Evolutionary conservation across 1,140 invertebrate genomes (phyloP).

Genomic region (Tetranychus urticae): DNA sequence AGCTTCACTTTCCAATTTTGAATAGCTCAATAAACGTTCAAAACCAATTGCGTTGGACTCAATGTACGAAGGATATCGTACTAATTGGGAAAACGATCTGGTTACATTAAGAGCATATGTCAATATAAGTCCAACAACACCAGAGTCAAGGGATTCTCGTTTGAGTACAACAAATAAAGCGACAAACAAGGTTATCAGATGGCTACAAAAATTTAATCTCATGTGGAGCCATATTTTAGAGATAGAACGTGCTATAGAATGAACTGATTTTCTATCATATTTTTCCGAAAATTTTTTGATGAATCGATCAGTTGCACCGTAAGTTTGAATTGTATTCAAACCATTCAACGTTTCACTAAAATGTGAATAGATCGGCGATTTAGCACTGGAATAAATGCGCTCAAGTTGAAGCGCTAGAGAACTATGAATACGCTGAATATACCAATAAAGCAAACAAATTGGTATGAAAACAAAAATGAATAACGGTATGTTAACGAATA

Average conservation of each 20-base stretch:
- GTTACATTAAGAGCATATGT: slow-evolving; percentile 61
- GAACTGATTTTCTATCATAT: slow-evolving; percentile 66
- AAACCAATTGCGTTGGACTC: slow-evolving; percentile 39
- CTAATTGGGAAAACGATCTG: slow-evolving; percentile 30
- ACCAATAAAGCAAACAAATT: slow-evolving; percentile 46
- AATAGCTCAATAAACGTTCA: slow-evolving; percentile 35
- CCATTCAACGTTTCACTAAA: slow-evolving; percentile 31
- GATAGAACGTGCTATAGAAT: slow-evolving; percentile 62
- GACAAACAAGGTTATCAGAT: slow-evolving; percentile 40
- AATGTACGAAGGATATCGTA: slow-evolving; percentile 32
- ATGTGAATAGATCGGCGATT: slow-evolving; percentile 30
- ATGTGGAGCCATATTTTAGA: slow-evolving; percentile 73
- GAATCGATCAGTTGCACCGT: slow-evolving; percentile 24
- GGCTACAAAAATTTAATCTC: slow-evolving; percentile 71
- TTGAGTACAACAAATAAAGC: slow-evolving; percentile 56
- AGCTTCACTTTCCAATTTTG: slow-evolving; percentile 29
- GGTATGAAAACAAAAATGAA: slow-evolving; percentile 61
- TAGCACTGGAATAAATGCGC: slow-evolving; percentile 27
- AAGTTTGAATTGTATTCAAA: slow-evolving; percentile 30
- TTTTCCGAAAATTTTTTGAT: slow-evolving; percentile 45
- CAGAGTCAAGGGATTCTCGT: slow-evolving; percentile 38
- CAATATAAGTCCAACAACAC: slow-evolving; percentile 61
- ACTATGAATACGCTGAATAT: background rate
- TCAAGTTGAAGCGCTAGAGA: slow-evolving; percentile 29
- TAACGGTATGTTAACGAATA: slow-evolving; percentile 35